phyloP scores from a whole-genome alignment of 2,113 vertebrate genomes.

The Mesitornis unicolor region DNA sequence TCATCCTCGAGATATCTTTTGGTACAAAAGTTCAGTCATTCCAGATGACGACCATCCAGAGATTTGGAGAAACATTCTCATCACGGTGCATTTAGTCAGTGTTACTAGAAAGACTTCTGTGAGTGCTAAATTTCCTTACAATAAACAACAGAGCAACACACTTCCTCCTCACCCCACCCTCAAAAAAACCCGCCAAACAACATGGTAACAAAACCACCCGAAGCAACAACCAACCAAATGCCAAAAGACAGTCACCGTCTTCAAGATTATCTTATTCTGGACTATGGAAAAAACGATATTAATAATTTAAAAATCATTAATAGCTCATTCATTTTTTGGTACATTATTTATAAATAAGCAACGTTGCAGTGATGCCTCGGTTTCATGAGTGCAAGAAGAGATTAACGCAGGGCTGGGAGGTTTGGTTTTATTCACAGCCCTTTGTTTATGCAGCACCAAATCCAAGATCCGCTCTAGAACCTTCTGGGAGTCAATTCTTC shows the following conservation, averaged over 20 bases:
- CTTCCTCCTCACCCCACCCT: fast-evolving
- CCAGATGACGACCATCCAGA: background rate
- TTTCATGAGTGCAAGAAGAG: background rate
- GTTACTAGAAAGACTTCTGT: background rate
- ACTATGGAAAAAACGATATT: background rate
- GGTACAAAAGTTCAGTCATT: background rate
- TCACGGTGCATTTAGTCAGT: background rate
- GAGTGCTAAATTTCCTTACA: background rate
- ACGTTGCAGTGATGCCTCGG: background rate
- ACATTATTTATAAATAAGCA: background rate
- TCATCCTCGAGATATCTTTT: background rate
- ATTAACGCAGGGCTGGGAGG: background rate
- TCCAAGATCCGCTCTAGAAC: background rate
- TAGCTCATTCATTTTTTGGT: background rate
- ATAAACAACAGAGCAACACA: background rate
- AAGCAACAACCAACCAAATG: background rate
- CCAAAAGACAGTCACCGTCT: background rate
- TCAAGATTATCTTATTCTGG: background rate
- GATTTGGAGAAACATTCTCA: background rate
- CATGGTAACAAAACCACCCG: fast-evolving
- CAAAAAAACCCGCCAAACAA: background rate
- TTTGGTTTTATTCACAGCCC: background rate
- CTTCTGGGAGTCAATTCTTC: background rate
- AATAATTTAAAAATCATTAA: background rate
- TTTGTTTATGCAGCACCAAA: background rate